These are phyloP conservation scores for Metalampra italica DNA, from an alignment of 2,888 invertebrate species.

Conservation along the genomic window DNA sequence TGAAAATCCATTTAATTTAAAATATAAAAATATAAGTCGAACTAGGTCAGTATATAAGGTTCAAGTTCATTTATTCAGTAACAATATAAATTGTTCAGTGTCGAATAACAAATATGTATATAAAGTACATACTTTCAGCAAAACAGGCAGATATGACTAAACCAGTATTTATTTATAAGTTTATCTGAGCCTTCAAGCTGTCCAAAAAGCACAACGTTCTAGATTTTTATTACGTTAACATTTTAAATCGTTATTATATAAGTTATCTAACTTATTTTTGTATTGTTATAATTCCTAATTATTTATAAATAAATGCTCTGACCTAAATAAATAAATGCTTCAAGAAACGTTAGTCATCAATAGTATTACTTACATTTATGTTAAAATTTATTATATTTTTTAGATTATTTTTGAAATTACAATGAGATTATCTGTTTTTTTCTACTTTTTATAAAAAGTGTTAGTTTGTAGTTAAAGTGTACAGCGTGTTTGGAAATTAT, in stretches of 20 bases:
- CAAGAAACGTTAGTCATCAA: not conserved
- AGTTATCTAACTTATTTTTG: slow-evolving; percentile 53
- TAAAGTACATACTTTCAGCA: too few relatives aligned
- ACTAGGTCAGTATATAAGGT: too few relatives aligned
- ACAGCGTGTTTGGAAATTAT: not conserved
- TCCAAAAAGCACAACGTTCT: slow-evolving; percentile 53
- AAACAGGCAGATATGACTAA: not conserved
- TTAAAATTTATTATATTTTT: slow-evolving; percentile 26
- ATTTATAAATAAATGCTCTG: slow-evolving; percentile 27
- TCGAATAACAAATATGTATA: too few relatives aligned
- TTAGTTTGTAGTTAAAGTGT: slow-evolving; percentile 32
- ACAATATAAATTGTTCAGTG: too few relatives aligned
- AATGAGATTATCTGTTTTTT: slow-evolving; percentile 71
- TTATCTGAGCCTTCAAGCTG: slow-evolving; percentile 25
- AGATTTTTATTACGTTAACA: slow-evolving; percentile 28
- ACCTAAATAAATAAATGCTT: slow-evolving; percentile 11
- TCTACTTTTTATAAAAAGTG: slow-evolving; percentile 56
- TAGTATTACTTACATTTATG: not conserved
- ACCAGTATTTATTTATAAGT: slow-evolving; percentile 19
- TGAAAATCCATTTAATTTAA: too few relatives aligned
- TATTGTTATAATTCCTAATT: slow-evolving; percentile 44
- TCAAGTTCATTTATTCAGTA: too few relatives aligned
- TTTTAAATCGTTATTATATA: slow-evolving; percentile 40
- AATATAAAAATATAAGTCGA: too few relatives aligned
- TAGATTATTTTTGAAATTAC: slow-evolving; percentile 69